Conservation (phyloP, 1,140 invertebrate species). For the Phymorhynchus buccinoides region DNA sequence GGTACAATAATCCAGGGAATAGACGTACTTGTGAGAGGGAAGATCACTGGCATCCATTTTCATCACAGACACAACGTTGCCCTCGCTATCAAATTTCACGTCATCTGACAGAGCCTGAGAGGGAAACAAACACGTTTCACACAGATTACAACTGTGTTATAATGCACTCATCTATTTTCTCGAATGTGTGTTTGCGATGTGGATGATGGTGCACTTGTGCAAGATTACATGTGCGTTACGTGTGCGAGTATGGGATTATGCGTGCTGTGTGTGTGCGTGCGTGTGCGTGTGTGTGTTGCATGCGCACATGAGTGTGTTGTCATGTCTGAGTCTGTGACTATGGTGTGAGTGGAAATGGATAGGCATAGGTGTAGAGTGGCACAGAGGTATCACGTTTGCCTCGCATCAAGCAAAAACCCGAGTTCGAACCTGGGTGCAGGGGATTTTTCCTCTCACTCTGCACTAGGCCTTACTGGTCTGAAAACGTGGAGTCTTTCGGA, state of each 20-base stretch:
- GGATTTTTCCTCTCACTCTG: neutral
- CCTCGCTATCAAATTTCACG: slow-evolving; percentile 68
- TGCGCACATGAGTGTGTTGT: neutral
- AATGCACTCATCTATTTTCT: too few species aligned
- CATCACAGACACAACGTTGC: slow-evolving; percentile 68
- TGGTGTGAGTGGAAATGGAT: neutral
- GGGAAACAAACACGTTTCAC: slow-evolving; percentile 56
- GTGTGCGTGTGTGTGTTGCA: neutral
- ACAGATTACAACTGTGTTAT: too few species aligned
- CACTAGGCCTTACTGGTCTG: neutral
- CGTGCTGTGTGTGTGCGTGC: neutral
- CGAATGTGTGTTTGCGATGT: too few species aligned
- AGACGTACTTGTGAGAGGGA: slow-evolving; percentile 64
- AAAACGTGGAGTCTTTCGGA: too few species aligned
- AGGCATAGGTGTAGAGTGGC: neutral
- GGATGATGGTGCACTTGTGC: too few species aligned
- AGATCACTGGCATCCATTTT: slow-evolving; percentile 68
- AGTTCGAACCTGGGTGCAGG: neutral
- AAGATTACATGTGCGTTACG: too few species aligned
- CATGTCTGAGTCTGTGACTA: neutral
- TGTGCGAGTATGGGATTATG: too few species aligned
- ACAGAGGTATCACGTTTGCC: neutral
- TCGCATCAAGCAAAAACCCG: neutral
- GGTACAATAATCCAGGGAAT: too few species aligned
- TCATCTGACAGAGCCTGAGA: slow-evolving; percentile 70